Conservation (phyloP, 2,797 vertebrate species). For the Melanotaenia trifasciata region DNA sequence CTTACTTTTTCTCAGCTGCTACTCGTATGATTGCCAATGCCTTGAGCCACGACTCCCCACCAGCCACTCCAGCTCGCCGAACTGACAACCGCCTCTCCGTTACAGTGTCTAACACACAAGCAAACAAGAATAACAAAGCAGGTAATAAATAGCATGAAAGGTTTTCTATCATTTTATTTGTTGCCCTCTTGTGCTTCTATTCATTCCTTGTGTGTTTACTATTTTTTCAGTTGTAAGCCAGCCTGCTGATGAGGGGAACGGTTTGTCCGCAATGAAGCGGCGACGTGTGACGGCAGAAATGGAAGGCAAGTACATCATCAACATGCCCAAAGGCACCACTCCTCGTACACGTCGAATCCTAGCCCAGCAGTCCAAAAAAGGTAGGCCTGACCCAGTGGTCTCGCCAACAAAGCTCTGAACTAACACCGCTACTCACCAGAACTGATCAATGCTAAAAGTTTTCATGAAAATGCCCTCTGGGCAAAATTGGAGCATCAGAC, state of each 20-base stretch:
- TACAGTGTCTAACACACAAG: slow-evolving; percentile 91
- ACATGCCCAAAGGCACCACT: slow-evolving; percentile 97
- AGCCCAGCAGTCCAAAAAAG: slow-evolving; percentile 92
- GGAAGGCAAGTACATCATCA: slow-evolving; percentile 97
- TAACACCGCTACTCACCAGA: slow-evolving; percentile 27
- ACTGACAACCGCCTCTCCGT: slow-evolving; percentile 89
- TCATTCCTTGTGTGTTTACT: slow-evolving; percentile 19
- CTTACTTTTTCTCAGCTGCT: slow-evolving; percentile 81
- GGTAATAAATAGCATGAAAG: slow-evolving; percentile 79
- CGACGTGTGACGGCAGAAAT: slow-evolving; percentile 94
- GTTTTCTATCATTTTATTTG: neutral
- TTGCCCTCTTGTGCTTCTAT: slow-evolving; percentile 10
- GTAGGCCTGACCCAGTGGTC: slow-evolving; percentile 79
- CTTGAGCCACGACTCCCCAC: slow-evolving; percentile 90
- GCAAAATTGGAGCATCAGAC: slow-evolving; percentile 22
- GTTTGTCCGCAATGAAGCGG: slow-evolving; percentile 81
- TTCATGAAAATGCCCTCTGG: slow-evolving; percentile 12
- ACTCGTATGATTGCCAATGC: slow-evolving; percentile 95
- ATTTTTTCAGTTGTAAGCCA: slow-evolving; percentile 74
- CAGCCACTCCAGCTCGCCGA: slow-evolving; percentile 84
- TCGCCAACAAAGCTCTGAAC: slow-evolving; percentile 27
- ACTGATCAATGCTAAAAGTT: slow-evolving; percentile 39
- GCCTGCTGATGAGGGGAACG: slow-evolving; percentile 80
- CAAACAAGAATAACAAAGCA: slow-evolving; percentile 84
- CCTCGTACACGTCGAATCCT: slow-evolving; percentile 92